Evolutionary conservation across 2,113 vertebrate genomes (phyloP), one percentile per base, ranked within the genome.

Genomic region (Pygoscelis antarcticus): DNA sequence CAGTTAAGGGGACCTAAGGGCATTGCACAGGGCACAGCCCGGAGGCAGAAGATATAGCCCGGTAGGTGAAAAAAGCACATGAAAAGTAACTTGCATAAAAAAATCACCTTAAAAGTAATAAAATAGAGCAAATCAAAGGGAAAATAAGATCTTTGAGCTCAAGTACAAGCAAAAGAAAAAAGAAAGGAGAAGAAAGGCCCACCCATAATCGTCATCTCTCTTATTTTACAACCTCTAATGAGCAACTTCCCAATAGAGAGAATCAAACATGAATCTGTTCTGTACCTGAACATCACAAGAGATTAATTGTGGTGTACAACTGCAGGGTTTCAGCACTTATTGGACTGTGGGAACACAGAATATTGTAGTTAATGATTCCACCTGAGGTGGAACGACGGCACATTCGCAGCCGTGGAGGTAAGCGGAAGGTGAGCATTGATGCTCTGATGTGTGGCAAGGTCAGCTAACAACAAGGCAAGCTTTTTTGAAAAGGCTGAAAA

Each of bases 301-400:
- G 64, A 92, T 84, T 96, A 90, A 94, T 83, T 93, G 69, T 30
- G 60, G 47, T 75, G 40, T 71, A 64, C 6, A 3, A 11, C 90
- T 3, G 10, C 17, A 1, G 85, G 90, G 64, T 93, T 95, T 93
- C 93, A 89, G 76, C 84, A 69, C 30, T 94, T 92, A 76, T 9
- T 84, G 86, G 77, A 49, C 83, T 62, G 65, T 38, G 54, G 74
- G 66, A 87, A 92, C 80, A 71, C 13, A 71, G 66, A 34, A 51
- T 85, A 74, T 54, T 76, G 58, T 58, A 87, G 94, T 61, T 97
- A 95, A 94, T 96, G 77, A 95, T 95, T 97, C 57, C 46, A 85
- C 61, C 65, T 72, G 80, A 90, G 69, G 65, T 78, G 57, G 77
- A 92, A 92, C 0, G 7, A 65, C 3, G 7, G 69, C 25, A 46